Evolutionary conservation across 2,797 vertebrate genomes (phyloP), one percentile per base, ranked within the genome.

Genomic region (Ptychadena robeensis): DNA sequence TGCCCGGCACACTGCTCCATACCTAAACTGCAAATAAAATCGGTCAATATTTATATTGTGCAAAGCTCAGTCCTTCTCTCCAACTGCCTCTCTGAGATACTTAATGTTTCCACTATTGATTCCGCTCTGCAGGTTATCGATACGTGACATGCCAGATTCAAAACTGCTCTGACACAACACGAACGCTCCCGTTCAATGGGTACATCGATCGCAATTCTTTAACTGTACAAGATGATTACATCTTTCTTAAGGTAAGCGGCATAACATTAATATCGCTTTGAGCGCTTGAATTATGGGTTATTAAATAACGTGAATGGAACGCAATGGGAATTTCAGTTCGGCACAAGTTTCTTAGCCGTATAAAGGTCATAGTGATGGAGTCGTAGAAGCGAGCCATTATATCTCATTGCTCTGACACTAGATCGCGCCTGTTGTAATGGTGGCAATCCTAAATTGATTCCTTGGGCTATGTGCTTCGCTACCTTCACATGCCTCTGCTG

Each of bases 61-160:
- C 75, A 31, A 70, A 63, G 48, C 31, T 11, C 15, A 34, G 10
- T 85, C 82, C 83, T 86, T 88, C 82, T 80, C 86, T 48, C 64
- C 86, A 84, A 81, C 86, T 85, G 86, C 87, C 79, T 86, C 77
- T 74, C 86, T 83, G 73, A 48, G 88, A 10, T 59, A 86, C 78
- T 73, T 86, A 87, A 76, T 3, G 0, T 83, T 89, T 87, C 73
- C 11, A 34, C 35, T 70, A 85, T 85, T 82, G 74, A 34, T 89
- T 0, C 85, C 78, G 57, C 72, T 80, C 53, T 72, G 75, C 91
- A 98, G 97, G 91, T 78, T 94, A 93, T 87, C 94, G 93, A 76
- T 99, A 98, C 0, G 87, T 98, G 86, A 95, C 95, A 83, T 99
- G 97, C 86, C 94, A 91, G 80, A 94, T 96, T 92, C 95, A 95